phyloP scores from a whole-genome alignment of 2,113 vertebrate genomes.

The Mus musculus region DNA sequence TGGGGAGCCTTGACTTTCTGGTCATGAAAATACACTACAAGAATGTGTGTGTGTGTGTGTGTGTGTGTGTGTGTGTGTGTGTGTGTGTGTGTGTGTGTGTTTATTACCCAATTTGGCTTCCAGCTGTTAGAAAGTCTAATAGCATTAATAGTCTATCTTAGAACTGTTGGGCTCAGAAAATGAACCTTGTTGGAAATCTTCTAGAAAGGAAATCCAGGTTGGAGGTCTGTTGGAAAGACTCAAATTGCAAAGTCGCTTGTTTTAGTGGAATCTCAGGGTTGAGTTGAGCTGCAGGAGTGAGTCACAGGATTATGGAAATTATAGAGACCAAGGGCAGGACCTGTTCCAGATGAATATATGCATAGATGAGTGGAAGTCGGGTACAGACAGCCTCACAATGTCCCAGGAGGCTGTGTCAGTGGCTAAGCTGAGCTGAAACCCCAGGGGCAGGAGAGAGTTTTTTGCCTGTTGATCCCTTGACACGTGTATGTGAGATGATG shows the following conservation, averaged over 20 bases:
- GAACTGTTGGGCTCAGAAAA: not conserved
- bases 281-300: not conserved
- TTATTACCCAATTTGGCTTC: not conserved
- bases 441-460: not conserved
- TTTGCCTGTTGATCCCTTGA: not conserved
- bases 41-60: not conserved
- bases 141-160: not conserved
- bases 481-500: not conserved
- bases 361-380: accelerated
- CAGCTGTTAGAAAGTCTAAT: not conserved
- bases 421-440: not conserved
- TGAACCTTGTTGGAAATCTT: not conserved
- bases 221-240: not conserved
- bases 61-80: not conserved
- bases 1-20: not conserved
- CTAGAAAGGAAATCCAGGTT: not conserved
- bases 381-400: not conserved
- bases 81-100: not conserved
- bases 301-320: not conserved
- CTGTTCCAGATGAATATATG: not conserved
- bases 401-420: not conserved
- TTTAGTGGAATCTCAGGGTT: not conserved
- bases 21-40: not conserved
- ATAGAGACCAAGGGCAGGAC: not conserved
- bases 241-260: not conserved